Percentiles rank a stretch among this genome's conserved stretches.
These are phyloP conservation scores for Sebastes steindachneri DNA, from an alignment of 2,797 vertebrate genomes.

Conservation along the genomic window DNA sequence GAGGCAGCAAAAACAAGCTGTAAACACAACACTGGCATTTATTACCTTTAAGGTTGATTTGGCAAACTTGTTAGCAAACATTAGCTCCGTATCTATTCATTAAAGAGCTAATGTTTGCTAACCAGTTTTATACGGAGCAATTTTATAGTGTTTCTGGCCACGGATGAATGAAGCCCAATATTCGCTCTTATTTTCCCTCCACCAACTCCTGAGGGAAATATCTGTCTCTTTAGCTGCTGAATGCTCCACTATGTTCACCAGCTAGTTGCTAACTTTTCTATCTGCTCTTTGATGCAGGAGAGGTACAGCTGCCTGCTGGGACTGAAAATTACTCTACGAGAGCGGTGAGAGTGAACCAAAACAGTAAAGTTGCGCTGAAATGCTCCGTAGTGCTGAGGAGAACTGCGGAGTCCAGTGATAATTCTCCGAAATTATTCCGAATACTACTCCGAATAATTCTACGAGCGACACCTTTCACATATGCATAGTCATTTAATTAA, in stretches of 20 bases:
- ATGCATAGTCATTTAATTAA: background rate
- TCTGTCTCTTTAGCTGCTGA: background rate
- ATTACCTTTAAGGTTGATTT: background rate
- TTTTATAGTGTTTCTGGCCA: background rate
- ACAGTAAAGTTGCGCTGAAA: background rate
- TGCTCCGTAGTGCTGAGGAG: background rate
- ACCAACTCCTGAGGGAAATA: background rate
- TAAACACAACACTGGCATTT: too few relatives aligned
- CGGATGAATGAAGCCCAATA: background rate
- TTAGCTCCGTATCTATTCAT: too few relatives aligned
- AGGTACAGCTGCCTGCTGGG: background rate
- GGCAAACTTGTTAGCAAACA: background rate
- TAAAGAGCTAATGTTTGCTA: too few relatives aligned
- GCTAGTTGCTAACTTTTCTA: background rate
- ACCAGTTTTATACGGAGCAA: too few relatives aligned
- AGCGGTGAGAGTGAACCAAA: background rate
- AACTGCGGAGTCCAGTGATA: background rate
- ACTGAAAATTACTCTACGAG: background rate
- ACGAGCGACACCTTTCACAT: background rate
- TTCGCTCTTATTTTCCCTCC: background rate
- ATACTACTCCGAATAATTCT: too few relatives aligned
- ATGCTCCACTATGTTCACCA: background rate
- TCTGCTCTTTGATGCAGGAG: background rate
- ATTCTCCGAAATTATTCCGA: background rate
- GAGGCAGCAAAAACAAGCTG: too few relatives aligned